Percentiles rank a stretch among this genome's conserved stretches.
phyloP scores from a whole-genome alignment of 2,113 vertebrate species.

The Hylia prasina region DNA sequence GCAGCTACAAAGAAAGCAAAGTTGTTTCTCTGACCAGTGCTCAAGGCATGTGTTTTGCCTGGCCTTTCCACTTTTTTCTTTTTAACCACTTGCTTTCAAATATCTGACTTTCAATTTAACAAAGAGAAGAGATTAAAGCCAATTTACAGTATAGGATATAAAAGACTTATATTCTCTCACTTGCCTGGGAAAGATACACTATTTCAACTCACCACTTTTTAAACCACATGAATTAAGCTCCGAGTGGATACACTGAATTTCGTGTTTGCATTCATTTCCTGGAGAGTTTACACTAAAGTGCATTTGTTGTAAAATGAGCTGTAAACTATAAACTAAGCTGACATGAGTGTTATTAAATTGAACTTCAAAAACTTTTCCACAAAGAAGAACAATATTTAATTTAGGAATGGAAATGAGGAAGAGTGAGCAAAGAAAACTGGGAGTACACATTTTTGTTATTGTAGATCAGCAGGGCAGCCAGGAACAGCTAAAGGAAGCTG shows the following conservation, averaged over 20 bases:
- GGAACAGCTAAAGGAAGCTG: not conserved
- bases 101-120: not conserved
- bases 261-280: not conserved
- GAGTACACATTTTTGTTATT: not conserved
- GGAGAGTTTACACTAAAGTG: not conserved
- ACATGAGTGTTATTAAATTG: not conserved
- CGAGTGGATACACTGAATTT: not conserved
- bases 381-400: not conserved
- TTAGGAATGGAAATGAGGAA: not conserved
- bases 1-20: not conserved
- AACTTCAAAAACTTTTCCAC: slow-evolving; percentile 1
- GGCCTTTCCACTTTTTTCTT: not conserved
- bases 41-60: not conserved
- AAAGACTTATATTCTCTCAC: not conserved
- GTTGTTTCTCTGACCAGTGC: not conserved
- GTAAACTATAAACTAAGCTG: not conserved
- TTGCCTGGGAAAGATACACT: not conserved
- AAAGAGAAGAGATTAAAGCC: not conserved
- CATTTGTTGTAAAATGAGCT: not conserved
- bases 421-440: not conserved
- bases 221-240: not conserved
- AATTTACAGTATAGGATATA: not conserved
- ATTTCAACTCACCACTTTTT: not conserved
- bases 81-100: not conserved
- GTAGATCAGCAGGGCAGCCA: not conserved